phyloP scores from a whole-genome alignment of 2,888 invertebrate genomes.

The Drosophila peninsularis region DNA sequence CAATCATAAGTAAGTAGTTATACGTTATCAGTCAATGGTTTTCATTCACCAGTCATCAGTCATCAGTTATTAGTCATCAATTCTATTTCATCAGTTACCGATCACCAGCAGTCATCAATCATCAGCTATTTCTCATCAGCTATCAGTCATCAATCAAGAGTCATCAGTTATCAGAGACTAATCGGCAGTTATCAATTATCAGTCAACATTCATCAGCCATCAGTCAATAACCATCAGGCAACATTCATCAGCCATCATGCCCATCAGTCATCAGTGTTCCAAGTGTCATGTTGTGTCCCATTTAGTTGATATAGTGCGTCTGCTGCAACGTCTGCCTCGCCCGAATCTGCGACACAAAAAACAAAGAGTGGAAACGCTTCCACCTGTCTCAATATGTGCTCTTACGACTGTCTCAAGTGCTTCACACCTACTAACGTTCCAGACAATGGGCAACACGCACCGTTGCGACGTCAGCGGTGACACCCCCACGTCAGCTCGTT shows the following conservation, averaged over 20 bases:
- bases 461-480: conserved; percentile 31
- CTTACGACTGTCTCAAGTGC: conserved; percentile 75
- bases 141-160: not conserved
- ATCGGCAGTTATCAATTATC: not conserved
- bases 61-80: not conserved
- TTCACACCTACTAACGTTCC: conserved; percentile 34
- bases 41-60: too few species aligned
- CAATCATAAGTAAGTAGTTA: not conserved
- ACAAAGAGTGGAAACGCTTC: conserved; percentile 64
- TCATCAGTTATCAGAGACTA: not conserved
- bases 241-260: not conserved
- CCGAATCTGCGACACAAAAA: conserved; percentile 25
- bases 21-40: not conserved
- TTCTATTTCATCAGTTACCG: too few species aligned
- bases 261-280: not conserved
- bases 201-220: not conserved
- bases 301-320: conserved; percentile 68
- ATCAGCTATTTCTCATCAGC: not conserved
- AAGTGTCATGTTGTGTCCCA: conserved; percentile 9
- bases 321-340: conserved; percentile 11
- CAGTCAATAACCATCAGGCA: not conserved
- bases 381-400: conserved; percentile 78
- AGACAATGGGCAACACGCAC: conserved; percentile 55
- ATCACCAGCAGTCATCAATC: not conserved
- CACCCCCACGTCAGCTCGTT: conserved; percentile 35